A percentile compares a stretch with the other conserved stretches of the same genome.
Evolutionary conservation across 2,888 invertebrate genomes (phyloP).

Genomic region (Tetanocera ferruginea): DNA sequence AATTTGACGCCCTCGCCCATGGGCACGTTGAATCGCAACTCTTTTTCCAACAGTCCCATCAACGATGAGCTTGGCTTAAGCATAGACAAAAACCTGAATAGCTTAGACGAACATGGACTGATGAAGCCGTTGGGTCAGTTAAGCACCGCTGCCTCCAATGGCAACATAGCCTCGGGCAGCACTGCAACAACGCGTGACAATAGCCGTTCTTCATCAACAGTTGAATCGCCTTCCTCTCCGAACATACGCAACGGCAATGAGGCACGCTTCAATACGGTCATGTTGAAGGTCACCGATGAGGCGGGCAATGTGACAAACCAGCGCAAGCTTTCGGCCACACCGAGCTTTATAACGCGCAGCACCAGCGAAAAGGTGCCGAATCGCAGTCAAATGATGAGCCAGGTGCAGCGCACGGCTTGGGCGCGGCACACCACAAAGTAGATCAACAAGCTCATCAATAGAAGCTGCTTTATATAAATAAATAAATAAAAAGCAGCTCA

Average conservation of each 20-base stretch:
- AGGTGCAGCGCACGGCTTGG: conserved; percentile 86
- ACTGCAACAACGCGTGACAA: conserved; percentile 58
- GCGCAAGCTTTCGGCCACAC: conserved; percentile 72
- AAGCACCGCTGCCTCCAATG: conserved; percentile 62
- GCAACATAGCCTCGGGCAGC: conserved; percentile 64
- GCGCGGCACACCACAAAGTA: conserved; percentile 90
- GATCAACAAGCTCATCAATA: conserved; percentile 46
- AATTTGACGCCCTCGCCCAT: conserved; percentile 67
- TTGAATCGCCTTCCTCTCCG: conserved; percentile 60
- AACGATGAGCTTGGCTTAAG: conserved; percentile 64
- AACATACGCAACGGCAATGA: conserved; percentile 54
- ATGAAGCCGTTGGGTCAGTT: conserved; percentile 74
- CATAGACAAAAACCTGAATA: conserved; percentile 70
- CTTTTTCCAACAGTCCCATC: conserved; percentile 62
- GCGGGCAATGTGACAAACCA: conserved; percentile 70
- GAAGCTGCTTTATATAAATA: conserved; percentile 19
- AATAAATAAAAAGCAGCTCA: neutral
- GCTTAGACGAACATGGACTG: conserved; percentile 73
- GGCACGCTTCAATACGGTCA: conserved; percentile 70
- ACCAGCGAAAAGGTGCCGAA: conserved; percentile 90
- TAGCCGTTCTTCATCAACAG: conserved; percentile 62
- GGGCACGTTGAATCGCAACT: conserved; percentile 66
- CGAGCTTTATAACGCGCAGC: conserved; percentile 79
- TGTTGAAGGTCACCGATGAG: conserved; percentile 74
- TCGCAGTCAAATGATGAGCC: conserved; percentile 86